phyloP scores from a whole-genome alignment of 2,888 invertebrate genomes.

The Plagodis dolabraria region DNA sequence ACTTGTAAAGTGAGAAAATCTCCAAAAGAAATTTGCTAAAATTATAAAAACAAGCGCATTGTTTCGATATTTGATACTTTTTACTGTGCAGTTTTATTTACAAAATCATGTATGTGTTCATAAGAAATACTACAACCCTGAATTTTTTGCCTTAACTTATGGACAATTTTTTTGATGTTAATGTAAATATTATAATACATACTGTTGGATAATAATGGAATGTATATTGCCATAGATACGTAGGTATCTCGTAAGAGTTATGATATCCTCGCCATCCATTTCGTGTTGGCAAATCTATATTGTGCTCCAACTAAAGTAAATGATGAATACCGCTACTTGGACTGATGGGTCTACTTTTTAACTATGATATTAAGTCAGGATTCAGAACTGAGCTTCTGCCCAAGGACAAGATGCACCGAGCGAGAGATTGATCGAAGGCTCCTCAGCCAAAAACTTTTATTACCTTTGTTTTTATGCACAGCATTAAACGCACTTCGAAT shows the following conservation, averaged over 20 bases:
- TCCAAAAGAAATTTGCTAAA: too few species aligned
- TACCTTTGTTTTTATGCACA: constrained; percentile 29
- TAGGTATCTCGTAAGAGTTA: constrained; percentile 16
- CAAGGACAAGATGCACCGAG: constrained; percentile 37
- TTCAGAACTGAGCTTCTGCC: constrained; percentile 2
- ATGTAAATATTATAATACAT: constrained; percentile 43
- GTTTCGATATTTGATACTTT: too few species aligned
- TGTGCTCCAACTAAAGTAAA: constrained; percentile 52
- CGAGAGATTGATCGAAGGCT: constrained; percentile 47
- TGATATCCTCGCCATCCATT: constrained; percentile 48
- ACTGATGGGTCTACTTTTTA: constrained; percentile 33
- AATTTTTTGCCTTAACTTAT: constrained; percentile 28
- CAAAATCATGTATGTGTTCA: constrained; percentile 3
- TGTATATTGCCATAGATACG: constrained; percentile 11
- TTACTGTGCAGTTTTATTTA: neutral
- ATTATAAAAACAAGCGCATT: too few species aligned
- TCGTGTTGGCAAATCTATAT: constrained; percentile 63
- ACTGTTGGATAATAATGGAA: constrained; percentile 11
- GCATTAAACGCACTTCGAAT: constrained; percentile 12
- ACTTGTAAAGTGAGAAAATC: too few species aligned
- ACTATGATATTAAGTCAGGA: constrained; percentile 4
- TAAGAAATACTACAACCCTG: too few species aligned
- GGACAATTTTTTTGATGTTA: constrained; percentile 31
- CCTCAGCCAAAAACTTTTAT: constrained; percentile 10
- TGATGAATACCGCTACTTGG: constrained; percentile 42